Base-by-base conservation (phyloP, 2,888 invertebrate genomes). In the Erebia ligea region DNA sequence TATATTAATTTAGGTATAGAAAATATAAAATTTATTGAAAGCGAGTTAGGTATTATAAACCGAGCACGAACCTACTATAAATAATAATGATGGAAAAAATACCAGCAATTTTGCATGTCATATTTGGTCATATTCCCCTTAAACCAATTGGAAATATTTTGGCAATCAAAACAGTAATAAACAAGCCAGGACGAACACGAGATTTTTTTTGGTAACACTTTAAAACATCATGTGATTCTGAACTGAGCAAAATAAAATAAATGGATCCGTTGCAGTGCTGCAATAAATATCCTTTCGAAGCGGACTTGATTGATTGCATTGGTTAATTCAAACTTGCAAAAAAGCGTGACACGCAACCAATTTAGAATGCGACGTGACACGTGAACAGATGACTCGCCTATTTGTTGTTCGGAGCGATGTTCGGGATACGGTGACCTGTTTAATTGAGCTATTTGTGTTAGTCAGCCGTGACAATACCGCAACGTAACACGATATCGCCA, bases 401-500 rank as follows among this genome's bases (percentile, higher is more conserved):
- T 84, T 85, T 84, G 83, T 85, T 79, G 79, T 79, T 67, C 81
- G 77, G 76, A 75, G 79, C 82, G 81, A 82, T 83, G 80, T 82
- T 79, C 83, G 80, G 80, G 78, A 79, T 80, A 81, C 81, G 82
- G 82, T 82, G 84, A 81, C 81, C 81, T 78, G 84, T 85, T 88
- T 89, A 91, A 91, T 91, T 91, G 91, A 89, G 89, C 90, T 86
- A 89, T 91, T 91, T 89, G 89, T 89, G 89, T 81, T 84, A 84
- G 85, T 85, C 84, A 80, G 77, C 81, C 82, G 84, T 85, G 84
- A 85, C 85, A 85, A 80, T 80, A 80, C 82, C 82, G 77, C 85
- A 82, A 76, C 80, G 83, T 83, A 83, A 84, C 84, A 84, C 84
- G 85, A 84, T 84, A 85, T 81, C 75, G 74, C 68, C 77, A 75